These are phyloP conservation scores for Noctilio leporinus DNA, from an alignment of 2,113 vertebrate genomes.

Conservation along the genomic window DNA sequence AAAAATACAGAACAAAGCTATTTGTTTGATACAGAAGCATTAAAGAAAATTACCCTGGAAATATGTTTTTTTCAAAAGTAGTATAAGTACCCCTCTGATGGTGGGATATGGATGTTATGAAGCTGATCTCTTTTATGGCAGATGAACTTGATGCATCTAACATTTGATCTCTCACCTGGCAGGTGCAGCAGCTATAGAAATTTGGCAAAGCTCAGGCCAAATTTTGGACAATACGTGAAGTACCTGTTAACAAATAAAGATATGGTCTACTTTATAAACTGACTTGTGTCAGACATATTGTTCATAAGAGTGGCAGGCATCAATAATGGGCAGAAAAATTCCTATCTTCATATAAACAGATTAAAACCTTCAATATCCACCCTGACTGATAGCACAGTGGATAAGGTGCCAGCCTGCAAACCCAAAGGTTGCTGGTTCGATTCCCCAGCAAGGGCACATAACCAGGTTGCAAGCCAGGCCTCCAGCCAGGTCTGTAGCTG, in stretches of 20 bases:
- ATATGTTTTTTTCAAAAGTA: neutral
- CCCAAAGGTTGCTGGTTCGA: too few relatives aligned
- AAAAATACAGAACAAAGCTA: neutral
- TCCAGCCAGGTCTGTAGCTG: too few relatives aligned
- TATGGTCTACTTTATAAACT: slow-evolving; percentile 51
- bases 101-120: neutral
- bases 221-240: slow-evolving; percentile 52
- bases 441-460: too few relatives aligned
- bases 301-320: slow-evolving; percentile 36
- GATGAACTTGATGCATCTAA: neutral
- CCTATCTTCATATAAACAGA: slow-evolving; percentile 50
- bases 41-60: neutral
- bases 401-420: too few relatives aligned
- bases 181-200: slow-evolving; percentile 30
- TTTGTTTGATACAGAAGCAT: neutral
- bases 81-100: neutral
- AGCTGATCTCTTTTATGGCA: neutral
- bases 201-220: slow-evolving; percentile 35
- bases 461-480: too few relatives aligned
- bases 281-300: slow-evolving; percentile 8
- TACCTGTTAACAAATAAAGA: slow-evolving; percentile 49
- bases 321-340: slow-evolving; percentile 41
- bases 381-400: too few relatives aligned
- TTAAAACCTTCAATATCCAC: slow-evolving; percentile 43
- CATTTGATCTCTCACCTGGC: neutral